Conservation (phyloP, 2,888 invertebrate species). For the Allacma fusca region DNA sequence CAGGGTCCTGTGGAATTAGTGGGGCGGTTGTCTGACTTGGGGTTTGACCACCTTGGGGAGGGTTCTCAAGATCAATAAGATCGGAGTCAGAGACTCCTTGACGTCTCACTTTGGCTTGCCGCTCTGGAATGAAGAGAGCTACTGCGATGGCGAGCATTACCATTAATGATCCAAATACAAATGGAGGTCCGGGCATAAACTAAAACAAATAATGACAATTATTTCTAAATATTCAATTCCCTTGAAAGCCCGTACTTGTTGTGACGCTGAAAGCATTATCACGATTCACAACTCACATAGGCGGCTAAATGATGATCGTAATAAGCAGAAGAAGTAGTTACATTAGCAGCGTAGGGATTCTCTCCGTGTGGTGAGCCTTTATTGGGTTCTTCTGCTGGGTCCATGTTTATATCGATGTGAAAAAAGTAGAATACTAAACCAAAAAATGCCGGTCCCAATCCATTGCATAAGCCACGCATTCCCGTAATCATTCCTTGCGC, state of each 20-base stretch:
- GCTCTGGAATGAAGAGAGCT: constrained; percentile 84
- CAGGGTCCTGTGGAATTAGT: constrained; percentile 61
- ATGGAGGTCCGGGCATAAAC: constrained; percentile 96
- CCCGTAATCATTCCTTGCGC: constrained; percentile 99
- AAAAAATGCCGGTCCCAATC: constrained; percentile 97
- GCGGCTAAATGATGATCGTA: constrained; percentile 43
- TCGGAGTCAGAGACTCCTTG: constrained; percentile 60
- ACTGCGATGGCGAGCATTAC: constrained; percentile 95
- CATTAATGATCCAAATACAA: constrained; percentile 95
- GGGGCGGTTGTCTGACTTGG: constrained; percentile 60
- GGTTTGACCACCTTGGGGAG: constrained; percentile 53
- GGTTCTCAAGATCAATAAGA: constrained; percentile 60
- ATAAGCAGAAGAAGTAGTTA: constrained; percentile 35
- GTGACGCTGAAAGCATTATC: neutral
- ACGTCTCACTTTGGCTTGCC: constrained; percentile 62
- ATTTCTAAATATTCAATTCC: neutral
- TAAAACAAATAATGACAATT: constrained; percentile 64
- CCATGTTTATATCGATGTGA: constrained; percentile 94
- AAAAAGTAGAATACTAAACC: constrained; percentile 98
- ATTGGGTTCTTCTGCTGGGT: constrained; percentile 63
- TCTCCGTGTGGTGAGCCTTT: constrained; percentile 38
- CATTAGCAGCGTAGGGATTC: constrained; percentile 36
- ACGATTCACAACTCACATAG: constrained; percentile 38
- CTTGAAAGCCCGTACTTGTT: neutral
- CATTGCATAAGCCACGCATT: constrained; percentile 96